Base-by-base conservation (phyloP, 2,888 invertebrate genomes). In the Drosophila recens region DNA sequence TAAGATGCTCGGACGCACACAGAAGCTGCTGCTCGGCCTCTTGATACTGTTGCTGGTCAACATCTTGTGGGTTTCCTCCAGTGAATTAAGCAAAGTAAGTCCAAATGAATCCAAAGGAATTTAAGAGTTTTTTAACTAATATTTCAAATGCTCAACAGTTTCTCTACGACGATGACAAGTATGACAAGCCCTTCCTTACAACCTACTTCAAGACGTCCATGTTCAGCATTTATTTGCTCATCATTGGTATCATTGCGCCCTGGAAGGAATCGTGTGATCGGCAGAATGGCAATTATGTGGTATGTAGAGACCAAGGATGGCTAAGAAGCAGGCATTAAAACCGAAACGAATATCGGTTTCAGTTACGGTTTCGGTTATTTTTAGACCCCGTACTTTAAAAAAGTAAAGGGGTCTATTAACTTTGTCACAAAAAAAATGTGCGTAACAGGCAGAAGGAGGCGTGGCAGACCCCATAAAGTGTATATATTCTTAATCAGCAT, bases 151-250 rank as follows among this genome's bases (percentile, higher is more conserved):
- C 11, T 17, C 3, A 46, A n/a, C 53, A 98, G 98, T 97, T 96
- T 92, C 95, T 97, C 75, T 97, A 97, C 92, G 94, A 94, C 87
- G 96, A 97, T 93, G 96, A 97, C 91, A 95, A 96, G 69, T 97
- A 96, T 91, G 96, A 97, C 90, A 97, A 98, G 91, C 99, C 99
- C 54, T 99, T 98, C 93, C 97, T 99, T 93, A 97, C 96, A 88
- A 98, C 98, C 20, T 99, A 99, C 93, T 94, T 98, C 71, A 98
- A 98, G 93, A 98, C 98, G 66, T 98, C 97, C 40, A 95, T 99
- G 95, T 97, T 99, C 90, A 96, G 97, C 67, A 93, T 99, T 75
- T 99, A 99, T 93, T 94, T 99, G 80, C 93, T 98, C 87, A 96
- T 98, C 46, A 95, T 98, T 89, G 95, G 98, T 82, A 95, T 98